Conservation (phyloP, 1,140 invertebrate genomes). For the Brachionus calyciflorus region DNA sequence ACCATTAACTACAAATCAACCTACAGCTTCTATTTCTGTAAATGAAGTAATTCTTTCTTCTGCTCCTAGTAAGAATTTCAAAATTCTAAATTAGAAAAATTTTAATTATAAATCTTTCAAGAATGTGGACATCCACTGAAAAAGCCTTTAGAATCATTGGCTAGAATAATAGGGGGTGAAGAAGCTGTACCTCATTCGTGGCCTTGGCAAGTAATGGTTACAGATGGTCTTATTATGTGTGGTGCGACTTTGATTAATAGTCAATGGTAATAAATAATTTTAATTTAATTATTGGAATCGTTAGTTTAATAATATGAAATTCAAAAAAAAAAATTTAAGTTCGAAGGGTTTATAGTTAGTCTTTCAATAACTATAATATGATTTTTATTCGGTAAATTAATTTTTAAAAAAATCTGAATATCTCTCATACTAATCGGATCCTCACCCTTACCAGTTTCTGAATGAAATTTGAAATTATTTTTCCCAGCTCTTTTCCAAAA, state of each 20-base stretch:
- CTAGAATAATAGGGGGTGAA: slow-evolving; percentile 14
- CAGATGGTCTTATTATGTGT: slow-evolving; percentile 37
- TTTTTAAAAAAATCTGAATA: too few relatives aligned
- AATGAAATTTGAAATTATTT: too few relatives aligned
- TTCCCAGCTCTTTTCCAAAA: too few relatives aligned
- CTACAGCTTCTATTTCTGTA: background rate
- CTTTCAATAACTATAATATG: too few relatives aligned
- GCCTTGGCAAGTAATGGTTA: slow-evolving; percentile 42
- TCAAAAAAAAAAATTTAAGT: too few relatives aligned
- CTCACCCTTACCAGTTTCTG: too few relatives aligned
- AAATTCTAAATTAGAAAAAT: background rate
- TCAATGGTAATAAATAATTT: background rate
- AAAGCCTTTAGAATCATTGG: slow-evolving; percentile 16
- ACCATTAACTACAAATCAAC: background rate
- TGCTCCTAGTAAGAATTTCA: background rate
- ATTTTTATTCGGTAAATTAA: too few relatives aligned
- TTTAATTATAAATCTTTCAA: background rate
- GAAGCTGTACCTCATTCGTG: slow-evolving; percentile 39
- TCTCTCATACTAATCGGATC: too few relatives aligned
- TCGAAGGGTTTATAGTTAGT: too few relatives aligned
- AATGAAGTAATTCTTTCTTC: background rate
- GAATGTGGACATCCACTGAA: slow-evolving; percentile 36
- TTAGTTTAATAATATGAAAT: too few relatives aligned
- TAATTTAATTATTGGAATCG: background rate
- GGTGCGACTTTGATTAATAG: slow-evolving; percentile 17